These are phyloP conservation scores for Hiodon alosoides DNA, from an alignment of 2,113 vertebrate species.

Conservation along the genomic window DNA sequence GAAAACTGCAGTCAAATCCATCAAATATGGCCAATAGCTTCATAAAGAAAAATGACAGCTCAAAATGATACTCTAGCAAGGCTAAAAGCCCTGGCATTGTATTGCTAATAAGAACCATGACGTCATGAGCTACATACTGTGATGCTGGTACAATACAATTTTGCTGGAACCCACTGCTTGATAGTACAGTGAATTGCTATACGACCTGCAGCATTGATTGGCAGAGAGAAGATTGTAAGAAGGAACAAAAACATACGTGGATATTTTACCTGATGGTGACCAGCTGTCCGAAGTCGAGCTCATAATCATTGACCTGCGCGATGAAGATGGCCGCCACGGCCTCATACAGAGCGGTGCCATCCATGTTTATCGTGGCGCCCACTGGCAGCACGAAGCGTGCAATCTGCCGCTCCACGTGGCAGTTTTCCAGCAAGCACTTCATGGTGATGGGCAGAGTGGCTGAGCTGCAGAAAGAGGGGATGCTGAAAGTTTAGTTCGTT, in stretches of 20 bases:
- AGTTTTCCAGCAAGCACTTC: constrained; percentile 85
- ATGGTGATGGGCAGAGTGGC: constrained; percentile 85
- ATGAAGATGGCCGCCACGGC: constrained; percentile 83
- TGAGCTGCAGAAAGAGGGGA: constrained; percentile 58
- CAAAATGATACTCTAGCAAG: too few relatives aligned
- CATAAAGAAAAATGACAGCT: too few relatives aligned
- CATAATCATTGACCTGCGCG: constrained; percentile 79
- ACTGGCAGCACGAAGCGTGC: constrained; percentile 79
- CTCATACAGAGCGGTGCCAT: constrained; percentile 78
- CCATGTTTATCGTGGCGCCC: constrained; percentile 86
- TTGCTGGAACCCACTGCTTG: neutral
- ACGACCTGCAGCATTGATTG: neutral
- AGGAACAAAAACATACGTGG: neutral
- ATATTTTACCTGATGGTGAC: constrained; percentile 76
- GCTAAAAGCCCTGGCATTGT: too few relatives aligned
- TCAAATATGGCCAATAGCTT: too few relatives aligned
- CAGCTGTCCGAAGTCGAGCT: constrained; percentile 79
- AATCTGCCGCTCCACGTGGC: constrained; percentile 71
- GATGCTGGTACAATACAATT: too few relatives aligned
- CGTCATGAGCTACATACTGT: too few relatives aligned
- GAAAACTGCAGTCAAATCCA: too few relatives aligned
- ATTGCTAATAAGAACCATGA: too few relatives aligned
- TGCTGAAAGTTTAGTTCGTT: neutral
- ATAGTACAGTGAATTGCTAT: neutral
- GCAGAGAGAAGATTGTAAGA: neutral